phyloP scores from a whole-genome alignment of 2,113 vertebrate genomes.

The Muntiacus muntjak region DNA sequence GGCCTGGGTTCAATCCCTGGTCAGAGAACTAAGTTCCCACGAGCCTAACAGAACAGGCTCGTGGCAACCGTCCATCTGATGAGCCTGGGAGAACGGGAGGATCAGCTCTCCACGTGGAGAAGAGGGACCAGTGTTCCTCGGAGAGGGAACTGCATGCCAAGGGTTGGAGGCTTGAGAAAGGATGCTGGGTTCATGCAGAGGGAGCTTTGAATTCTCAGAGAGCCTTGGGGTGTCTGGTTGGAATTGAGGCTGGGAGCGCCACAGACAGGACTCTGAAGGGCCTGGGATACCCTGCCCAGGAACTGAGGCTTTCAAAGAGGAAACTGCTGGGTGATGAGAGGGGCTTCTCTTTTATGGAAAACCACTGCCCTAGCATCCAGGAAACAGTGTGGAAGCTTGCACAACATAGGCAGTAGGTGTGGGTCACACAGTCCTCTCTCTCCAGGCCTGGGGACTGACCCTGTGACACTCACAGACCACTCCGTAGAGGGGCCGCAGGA shows the following conservation, averaged over 20 bases:
- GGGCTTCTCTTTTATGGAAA: not conserved
- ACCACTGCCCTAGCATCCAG: not conserved
- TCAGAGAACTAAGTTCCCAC: not conserved
- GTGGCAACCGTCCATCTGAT: rapidly evolving
- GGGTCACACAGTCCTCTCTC: not conserved
- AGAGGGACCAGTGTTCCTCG: not conserved
- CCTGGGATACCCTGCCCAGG: rapidly evolving
- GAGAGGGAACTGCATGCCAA: not conserved
- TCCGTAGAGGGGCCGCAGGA: not conserved
- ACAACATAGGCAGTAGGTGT: not conserved
- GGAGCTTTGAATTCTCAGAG: not conserved
- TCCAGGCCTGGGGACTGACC: too few species aligned
- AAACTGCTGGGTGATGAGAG: not conserved
- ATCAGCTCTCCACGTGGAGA: not conserved
- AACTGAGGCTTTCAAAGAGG: not conserved
- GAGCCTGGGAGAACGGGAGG: not conserved
- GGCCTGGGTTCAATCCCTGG: not conserved
- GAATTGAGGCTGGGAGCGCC: not conserved
- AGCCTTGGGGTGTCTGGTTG: too few species aligned
- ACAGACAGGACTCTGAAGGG: not conserved
- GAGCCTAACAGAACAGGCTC: not conserved
- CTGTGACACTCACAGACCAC: not conserved
- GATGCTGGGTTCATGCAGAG: rapidly evolving
- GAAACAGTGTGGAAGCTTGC: not conserved
- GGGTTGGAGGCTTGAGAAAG: not conserved